A percentile compares a stretch with the other conserved stretches of the same genome.
phyloP scores from a whole-genome alignment of 2,113 vertebrate species.

The Puffinus mauretanicus region DNA sequence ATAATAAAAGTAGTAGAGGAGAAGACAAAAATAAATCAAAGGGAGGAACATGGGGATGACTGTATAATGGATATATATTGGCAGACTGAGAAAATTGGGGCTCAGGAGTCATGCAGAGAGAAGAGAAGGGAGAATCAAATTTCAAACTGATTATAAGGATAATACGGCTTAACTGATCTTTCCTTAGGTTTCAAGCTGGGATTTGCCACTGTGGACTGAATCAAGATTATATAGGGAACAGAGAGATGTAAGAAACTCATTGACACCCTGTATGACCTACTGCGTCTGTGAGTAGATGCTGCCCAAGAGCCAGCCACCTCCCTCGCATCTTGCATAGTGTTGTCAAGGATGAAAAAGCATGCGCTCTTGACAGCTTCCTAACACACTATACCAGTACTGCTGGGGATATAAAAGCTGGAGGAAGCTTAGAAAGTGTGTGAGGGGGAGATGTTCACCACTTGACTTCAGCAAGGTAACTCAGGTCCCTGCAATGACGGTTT shows the following conservation, averaged over 20 bases:
- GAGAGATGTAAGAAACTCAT: not conserved
- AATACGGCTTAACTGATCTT: not conserved
- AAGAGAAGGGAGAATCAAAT: not conserved
- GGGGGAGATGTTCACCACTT: not conserved
- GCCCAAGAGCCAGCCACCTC: not conserved
- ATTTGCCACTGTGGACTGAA: not conserved
- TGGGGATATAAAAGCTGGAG: not conserved
- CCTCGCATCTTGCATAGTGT: fast-evolving
- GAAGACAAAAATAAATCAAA: not conserved
- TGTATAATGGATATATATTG: not conserved
- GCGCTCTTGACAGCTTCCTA: not conserved
- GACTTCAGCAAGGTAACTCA: not conserved
- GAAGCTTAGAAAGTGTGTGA: not conserved
- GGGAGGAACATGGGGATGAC: not conserved
- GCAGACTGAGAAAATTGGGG: not conserved
- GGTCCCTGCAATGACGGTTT: not conserved
- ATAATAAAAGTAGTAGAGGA: not conserved
- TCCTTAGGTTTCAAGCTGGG: not conserved
- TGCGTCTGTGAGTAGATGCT: not conserved
- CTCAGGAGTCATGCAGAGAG: not conserved
- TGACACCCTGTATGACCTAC: not conserved
- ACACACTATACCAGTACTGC: not conserved
- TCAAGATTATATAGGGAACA: not conserved
- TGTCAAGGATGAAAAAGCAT: not conserved
- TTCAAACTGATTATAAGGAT: not conserved